Evolutionary conservation across 2,888 invertebrate species (phyloP).

Genomic region (Diplazon laetatorius): DNA sequence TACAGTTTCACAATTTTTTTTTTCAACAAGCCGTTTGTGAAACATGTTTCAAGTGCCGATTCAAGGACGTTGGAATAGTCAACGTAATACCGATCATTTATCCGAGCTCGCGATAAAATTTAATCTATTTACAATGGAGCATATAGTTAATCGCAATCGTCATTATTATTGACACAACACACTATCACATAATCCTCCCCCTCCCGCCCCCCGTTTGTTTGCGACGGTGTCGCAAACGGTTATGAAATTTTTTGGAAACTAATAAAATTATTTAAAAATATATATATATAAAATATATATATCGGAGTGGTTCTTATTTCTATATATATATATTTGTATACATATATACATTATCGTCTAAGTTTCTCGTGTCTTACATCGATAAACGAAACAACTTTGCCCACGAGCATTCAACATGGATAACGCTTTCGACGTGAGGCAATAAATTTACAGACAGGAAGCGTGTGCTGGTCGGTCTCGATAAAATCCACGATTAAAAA

Average conservation of each 20-base stretch:
- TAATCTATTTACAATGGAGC: too few species aligned
- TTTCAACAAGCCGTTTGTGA: neutral
- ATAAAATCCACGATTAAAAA: conserved; percentile 16
- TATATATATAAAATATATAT: too few species aligned
- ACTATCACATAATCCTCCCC: conserved; percentile 6
- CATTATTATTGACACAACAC: conserved; percentile 23
- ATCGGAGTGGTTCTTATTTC: too few species aligned
- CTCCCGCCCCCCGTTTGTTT: conserved; percentile 7
- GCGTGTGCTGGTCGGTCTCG: conserved; percentile 1
- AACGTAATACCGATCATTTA: conserved; percentile 6
- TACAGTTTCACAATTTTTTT: neutral
- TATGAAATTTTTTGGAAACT: too few species aligned
- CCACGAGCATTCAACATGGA: neutral
- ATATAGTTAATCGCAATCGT: neutral
- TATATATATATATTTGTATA: too few species aligned
- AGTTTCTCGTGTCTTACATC: neutral
- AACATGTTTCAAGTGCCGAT: conserved; percentile 1
- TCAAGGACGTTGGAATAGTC: neutral
- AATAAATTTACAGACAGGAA: conserved; percentile 9
- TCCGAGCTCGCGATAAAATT: conserved; percentile 6
- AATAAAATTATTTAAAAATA: too few species aligned
- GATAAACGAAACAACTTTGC: conserved; percentile 1
- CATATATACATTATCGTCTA: too few species aligned
- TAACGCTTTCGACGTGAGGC: neutral
- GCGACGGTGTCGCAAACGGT: neutral